Conservation (phyloP, 2,888 invertebrate species). For the Nymphalis c-album region DNA sequence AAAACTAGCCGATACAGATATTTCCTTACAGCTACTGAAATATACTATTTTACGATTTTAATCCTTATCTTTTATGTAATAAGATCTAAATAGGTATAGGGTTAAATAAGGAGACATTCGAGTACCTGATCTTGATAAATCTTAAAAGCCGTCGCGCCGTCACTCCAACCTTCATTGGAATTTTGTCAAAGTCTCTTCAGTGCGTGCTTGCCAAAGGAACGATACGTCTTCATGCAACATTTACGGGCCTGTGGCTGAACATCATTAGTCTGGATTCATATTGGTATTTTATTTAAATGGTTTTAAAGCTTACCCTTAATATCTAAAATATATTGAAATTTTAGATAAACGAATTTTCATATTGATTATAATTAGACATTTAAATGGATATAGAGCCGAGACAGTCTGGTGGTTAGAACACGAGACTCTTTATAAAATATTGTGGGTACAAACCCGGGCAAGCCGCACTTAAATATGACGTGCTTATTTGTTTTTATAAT, state of each 20-base stretch:
- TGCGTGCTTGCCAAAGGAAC: conserved; percentile 56
- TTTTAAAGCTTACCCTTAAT: background rate
- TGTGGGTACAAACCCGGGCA: too few relatives aligned
- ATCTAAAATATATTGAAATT: background rate
- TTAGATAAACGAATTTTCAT: background rate
- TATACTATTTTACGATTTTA: conserved; percentile 14
- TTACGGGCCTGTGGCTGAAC: conserved; percentile 59
- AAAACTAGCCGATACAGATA: conserved; percentile 35
- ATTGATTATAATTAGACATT: too few relatives aligned
- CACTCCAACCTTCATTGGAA: conserved; percentile 47
- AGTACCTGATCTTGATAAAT: conserved; percentile 47
- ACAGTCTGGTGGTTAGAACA: too few relatives aligned
- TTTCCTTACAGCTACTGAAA: background rate
- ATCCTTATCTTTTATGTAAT: conserved; percentile 13
- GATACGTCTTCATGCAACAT: conserved; percentile 71
- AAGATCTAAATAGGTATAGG: conserved; percentile 7
- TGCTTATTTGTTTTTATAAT: too few relatives aligned
- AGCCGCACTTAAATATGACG: too few relatives aligned
- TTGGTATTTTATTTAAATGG: conserved; percentile 1
- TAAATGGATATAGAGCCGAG: too few relatives aligned
- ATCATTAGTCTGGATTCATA: conserved; percentile 41
- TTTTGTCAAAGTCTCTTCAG: conserved; percentile 65
- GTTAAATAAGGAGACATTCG: conserved; percentile 4
- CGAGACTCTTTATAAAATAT: too few relatives aligned
- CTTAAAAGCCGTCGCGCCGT: conserved; percentile 43